Percentiles rank a stretch among this genome's conserved stretches.
These are phyloP conservation scores for Oryzias curvinotus DNA, from an alignment of 2,113 vertebrate species.

Conservation along the genomic window DNA sequence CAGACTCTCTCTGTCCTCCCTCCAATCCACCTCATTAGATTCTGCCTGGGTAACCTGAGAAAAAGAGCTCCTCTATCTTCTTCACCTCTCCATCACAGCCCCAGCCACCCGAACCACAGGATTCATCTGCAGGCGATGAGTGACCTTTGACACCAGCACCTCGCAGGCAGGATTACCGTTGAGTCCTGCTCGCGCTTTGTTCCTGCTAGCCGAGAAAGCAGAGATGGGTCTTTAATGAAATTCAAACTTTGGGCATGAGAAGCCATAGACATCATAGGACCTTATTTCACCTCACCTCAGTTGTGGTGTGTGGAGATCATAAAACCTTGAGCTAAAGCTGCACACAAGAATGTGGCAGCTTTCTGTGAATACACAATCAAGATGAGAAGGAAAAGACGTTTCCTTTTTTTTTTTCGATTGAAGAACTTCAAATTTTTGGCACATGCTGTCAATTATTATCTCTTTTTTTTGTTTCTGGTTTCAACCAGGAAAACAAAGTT, in stretches of 20 bases:
- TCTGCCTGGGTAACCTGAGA: conserved; percentile 73
- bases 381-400: conserved; percentile 57
- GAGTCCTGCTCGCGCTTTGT: conserved; percentile 73
- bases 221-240: conserved; percentile 74
- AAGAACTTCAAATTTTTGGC: too few relatives aligned
- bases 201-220: conserved; percentile 67
- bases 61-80: conserved; percentile 64
- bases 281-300: conserved; percentile 67
- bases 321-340: conserved; percentile 61
- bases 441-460: too few relatives aligned
- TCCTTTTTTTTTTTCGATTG: too few relatives aligned
- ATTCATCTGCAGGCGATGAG: conserved; percentile 73
- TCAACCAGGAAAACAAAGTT: neutral
- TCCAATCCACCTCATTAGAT: conserved; percentile 75
- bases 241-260: conserved; percentile 75
- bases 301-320: conserved; percentile 66
- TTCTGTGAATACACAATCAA: conserved; percentile 66
- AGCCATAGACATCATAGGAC: conserved; percentile 71
- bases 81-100: conserved; percentile 66
- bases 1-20: conserved; percentile 53
- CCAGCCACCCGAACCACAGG: conserved; percentile 69
- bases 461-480: too few relatives aligned
- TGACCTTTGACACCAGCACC: conserved; percentile 73
- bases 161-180: conserved; percentile 77
- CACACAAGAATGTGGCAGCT: conserved; percentile 47